Evolutionary conservation across 2,888 invertebrate species (phyloP).

Genomic region (Cheilosia urbana): DNA sequence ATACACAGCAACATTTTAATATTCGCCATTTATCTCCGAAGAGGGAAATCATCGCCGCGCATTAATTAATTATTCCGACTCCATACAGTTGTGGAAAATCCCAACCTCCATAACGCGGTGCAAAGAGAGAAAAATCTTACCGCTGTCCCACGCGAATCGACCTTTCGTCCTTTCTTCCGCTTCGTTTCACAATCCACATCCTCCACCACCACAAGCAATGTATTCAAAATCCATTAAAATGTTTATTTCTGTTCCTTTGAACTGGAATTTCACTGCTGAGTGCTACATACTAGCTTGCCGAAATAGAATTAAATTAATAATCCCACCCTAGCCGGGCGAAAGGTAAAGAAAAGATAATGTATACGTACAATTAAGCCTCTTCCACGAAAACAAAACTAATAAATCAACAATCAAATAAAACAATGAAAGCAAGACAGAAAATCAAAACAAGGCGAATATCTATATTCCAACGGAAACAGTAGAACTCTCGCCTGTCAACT

Average conservation of each 20-base stretch:
- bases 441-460: conserved; percentile 28
- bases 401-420: conserved; percentile 24
- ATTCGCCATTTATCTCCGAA: too few species aligned
- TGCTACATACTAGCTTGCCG: neutral
- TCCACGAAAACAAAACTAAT: conserved; percentile 18
- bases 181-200: too few species aligned
- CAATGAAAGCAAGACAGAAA: conserved; percentile 33
- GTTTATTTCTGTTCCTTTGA: neutral
- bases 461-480: neutral
- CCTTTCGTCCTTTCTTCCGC: neutral
- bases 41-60: too few species aligned
- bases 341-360: neutral
- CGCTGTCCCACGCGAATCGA: conserved; percentile 5
- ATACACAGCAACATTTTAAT: too few species aligned
- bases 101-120: too few species aligned
- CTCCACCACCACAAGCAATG: neutral
- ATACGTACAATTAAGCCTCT: conserved; percentile 12
- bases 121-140: neutral
- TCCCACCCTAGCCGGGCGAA: neutral
- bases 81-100: too few species aligned
- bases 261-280: conserved; percentile 12
- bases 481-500: conserved; percentile 5
- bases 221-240: conserved; percentile 41
- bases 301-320: conserved; percentile 35
- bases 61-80: too few species aligned